phyloP scores from a whole-genome alignment of 1,140 invertebrate genomes.

The Diachasmimorpha longicaudata region DNA sequence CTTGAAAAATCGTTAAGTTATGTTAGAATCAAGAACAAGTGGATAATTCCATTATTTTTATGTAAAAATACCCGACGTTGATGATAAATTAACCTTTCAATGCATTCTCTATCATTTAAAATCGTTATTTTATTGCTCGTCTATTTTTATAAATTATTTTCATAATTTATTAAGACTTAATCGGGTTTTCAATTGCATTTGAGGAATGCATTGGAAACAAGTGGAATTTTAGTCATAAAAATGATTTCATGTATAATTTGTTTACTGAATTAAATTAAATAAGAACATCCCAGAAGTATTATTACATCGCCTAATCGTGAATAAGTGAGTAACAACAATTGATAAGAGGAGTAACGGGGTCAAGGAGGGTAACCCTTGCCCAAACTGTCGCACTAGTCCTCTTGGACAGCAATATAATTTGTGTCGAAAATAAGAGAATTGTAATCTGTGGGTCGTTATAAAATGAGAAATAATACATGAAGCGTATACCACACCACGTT shows the following conservation, averaged over 20 bases:
- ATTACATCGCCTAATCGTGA: background rate
- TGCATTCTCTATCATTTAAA: background rate
- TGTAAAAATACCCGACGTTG: too few species aligned
- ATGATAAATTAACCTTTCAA: too few species aligned
- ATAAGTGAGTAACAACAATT: background rate
- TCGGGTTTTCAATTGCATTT: too few species aligned
- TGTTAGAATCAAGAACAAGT: too few species aligned
- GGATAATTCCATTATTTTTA: too few species aligned
- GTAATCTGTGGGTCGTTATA: background rate
- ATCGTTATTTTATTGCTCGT: too few species aligned
- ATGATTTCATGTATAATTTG: background rate
- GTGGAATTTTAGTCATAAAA: too few species aligned
- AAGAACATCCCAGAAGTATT: background rate
- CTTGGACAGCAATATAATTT: background rate
- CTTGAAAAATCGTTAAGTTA: too few species aligned
- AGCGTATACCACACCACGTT: background rate
- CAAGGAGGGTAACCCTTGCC: slow-evolving; percentile 34
- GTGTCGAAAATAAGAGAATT: background rate
- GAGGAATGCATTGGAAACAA: too few species aligned
- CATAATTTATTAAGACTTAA: too few species aligned
- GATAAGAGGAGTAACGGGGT: slow-evolving; percentile 30
- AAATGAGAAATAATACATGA: background rate
- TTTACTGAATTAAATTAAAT: background rate
- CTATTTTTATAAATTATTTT: too few species aligned
- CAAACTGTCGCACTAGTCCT: slow-evolving; percentile 5